phyloP scores from a whole-genome alignment of 2,888 invertebrate species.

The Lacanobia oleracea region DNA sequence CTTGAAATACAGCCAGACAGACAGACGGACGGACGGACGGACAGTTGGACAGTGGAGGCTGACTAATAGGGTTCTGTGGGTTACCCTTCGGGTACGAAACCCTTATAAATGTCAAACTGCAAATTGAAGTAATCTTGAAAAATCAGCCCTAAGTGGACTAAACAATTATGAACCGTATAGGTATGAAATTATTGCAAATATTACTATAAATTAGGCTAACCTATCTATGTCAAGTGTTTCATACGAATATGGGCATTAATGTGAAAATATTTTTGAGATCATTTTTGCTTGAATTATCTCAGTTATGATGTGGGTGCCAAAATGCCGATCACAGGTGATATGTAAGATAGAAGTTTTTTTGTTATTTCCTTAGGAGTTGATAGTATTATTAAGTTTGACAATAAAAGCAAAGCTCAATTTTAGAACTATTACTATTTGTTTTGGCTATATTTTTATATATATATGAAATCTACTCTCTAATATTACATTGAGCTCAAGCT shows the following conservation, averaged over 20 bases:
- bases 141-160: background rate
- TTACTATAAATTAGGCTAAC: background rate
- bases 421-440: conserved; percentile 27
- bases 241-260: background rate
- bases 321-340: conserved; percentile 9
- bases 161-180: background rate
- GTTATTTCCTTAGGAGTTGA: conserved; percentile 12
- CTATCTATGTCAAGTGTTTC: background rate
- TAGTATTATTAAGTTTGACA: conserved; percentile 53
- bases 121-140: too few relatives aligned
- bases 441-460: background rate
- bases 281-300: background rate
- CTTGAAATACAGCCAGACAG: too few relatives aligned
- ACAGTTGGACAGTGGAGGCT: too few relatives aligned
- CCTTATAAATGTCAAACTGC: too few relatives aligned
- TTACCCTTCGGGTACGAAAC: too few relatives aligned
- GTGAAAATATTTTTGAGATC: background rate
- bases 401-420: conserved; percentile 58
- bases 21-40: too few relatives aligned
- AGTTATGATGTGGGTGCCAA: conserved; percentile 13
- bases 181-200: background rate
- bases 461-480: conserved; percentile 26
- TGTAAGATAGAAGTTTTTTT: background rate
- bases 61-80: too few relatives aligned
- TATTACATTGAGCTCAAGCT: conserved; percentile 20